A percentile compares a stretch with the other conserved stretches of the same genome.
phyloP scores from a whole-genome alignment of 2,113 vertebrate species.

The Corythoichthys intestinalis region DNA sequence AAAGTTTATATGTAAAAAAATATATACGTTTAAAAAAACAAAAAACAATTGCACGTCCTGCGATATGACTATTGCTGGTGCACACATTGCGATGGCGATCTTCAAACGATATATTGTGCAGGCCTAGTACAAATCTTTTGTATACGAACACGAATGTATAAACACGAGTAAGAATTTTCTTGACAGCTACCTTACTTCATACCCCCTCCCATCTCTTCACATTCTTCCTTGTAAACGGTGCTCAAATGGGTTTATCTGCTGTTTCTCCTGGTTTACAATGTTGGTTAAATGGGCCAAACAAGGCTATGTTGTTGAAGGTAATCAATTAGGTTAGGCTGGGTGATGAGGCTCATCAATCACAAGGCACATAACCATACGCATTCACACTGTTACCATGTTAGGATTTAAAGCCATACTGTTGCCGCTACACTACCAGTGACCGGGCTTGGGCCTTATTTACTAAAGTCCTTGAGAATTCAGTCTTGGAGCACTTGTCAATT shows the following conservation, averaged over 20 bases:
- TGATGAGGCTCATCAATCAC: background rate
- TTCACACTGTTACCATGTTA: background rate
- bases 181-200: too few species aligned
- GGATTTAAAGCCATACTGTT: background rate
- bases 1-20: too few species aligned
- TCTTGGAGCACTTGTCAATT: background rate
- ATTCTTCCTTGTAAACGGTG: background rate
- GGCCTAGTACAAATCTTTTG: too few species aligned
- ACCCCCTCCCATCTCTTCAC: background rate
- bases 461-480: conserved; percentile 1
- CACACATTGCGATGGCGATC: too few species aligned
- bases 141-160: too few species aligned
- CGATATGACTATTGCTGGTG: too few species aligned
- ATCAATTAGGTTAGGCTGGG: background rate
- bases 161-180: too few species aligned
- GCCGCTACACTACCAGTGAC: background rate
- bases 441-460: background rate
- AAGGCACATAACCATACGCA: background rate
- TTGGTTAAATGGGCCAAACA: conserved; percentile 15
- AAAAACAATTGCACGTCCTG: too few species aligned
- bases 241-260: background rate
- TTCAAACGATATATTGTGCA: too few species aligned
- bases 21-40: too few species aligned
- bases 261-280: background rate
- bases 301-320: background rate